phyloP scores from a whole-genome alignment of 2,797 vertebrate genomes.

The Sebastes taczanowskii region DNA sequence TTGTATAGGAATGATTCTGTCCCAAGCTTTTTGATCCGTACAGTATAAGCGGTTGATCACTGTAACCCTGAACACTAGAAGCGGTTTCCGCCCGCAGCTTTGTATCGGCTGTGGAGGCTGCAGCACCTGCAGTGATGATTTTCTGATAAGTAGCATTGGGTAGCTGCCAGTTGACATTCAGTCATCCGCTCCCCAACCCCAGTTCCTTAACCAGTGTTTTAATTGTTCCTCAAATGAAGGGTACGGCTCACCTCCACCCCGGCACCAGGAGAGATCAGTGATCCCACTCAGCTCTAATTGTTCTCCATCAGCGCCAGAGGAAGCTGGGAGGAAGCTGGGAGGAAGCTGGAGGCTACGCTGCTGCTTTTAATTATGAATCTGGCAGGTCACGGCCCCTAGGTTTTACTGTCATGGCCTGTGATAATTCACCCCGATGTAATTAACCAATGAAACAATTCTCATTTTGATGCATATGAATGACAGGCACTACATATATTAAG shows the following conservation, averaged over 20 bases:
- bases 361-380: slow-evolving; percentile 41
- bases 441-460: slow-evolving; percentile 6
- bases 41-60: no score
- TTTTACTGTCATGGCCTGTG: slow-evolving; percentile 1
- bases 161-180: slow-evolving; percentile 45
- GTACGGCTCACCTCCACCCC: slow-evolving; percentile 54
- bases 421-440: slow-evolving; percentile 25
- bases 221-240: slow-evolving; percentile 67
- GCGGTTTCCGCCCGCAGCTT: background rate
- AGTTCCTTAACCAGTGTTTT: slow-evolving; percentile 50
- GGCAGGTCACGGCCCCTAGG: slow-evolving; percentile 24
- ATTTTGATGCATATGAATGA: slow-evolving; percentile 10
- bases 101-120: background rate
- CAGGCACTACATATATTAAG: background rate
- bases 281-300: slow-evolving; percentile 72
- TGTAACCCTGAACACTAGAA: no score
- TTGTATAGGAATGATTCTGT: no score
- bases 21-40: no score
- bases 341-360: slow-evolving; percentile 18
- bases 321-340: slow-evolving; percentile 2
- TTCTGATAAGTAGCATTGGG: slow-evolving; percentile 44
- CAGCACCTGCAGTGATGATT: slow-evolving; percentile 26
- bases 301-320: slow-evolving; percentile 49
- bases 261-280: slow-evolving; percentile 54
- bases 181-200: background rate